Evolutionary conservation across 1,140 invertebrate species (phyloP).

Genomic region (Sycophaga agraensis): DNA sequence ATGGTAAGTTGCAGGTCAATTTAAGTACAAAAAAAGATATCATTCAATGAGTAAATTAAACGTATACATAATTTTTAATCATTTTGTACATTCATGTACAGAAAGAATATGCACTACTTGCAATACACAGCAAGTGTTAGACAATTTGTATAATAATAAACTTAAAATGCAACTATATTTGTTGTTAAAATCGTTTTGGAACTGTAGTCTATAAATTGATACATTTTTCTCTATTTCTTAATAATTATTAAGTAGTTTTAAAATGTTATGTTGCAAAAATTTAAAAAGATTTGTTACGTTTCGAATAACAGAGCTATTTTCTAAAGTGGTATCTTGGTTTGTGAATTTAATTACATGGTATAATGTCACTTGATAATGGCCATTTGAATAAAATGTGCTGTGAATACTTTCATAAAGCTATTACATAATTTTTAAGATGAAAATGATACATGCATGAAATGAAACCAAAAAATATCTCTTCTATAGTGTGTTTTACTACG

Average conservation of each 20-base stretch:
- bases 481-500: constrained; percentile 31
- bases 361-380: constrained; percentile 22
- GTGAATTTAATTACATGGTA: too few relatives aligned
- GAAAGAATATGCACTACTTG: constrained; percentile 1
- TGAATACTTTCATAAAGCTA: constrained; percentile 27
- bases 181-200: too few relatives aligned
- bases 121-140: background rate
- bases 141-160: background rate
- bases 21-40: background rate
- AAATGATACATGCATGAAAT: background rate
- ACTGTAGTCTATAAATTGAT: too few relatives aligned
- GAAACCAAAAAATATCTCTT: constrained; percentile 24
- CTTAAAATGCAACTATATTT: too few relatives aligned
- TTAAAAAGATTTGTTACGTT: too few relatives aligned
- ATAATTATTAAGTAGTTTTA: too few relatives aligned
- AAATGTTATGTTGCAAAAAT: too few relatives aligned
- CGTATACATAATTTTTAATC: constrained; percentile 2
- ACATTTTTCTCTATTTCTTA: too few relatives aligned
- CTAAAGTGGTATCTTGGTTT: too few relatives aligned
- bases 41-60: background rate
- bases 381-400: constrained; percentile 30
- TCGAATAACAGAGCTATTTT: too few relatives aligned
- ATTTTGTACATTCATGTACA: constrained; percentile 27
- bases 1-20: background rate
- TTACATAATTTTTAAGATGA: constrained; percentile 17